phyloP scores from a whole-genome alignment of 2,113 vertebrate species.

The Psammodynastes pulverulentus region DNA sequence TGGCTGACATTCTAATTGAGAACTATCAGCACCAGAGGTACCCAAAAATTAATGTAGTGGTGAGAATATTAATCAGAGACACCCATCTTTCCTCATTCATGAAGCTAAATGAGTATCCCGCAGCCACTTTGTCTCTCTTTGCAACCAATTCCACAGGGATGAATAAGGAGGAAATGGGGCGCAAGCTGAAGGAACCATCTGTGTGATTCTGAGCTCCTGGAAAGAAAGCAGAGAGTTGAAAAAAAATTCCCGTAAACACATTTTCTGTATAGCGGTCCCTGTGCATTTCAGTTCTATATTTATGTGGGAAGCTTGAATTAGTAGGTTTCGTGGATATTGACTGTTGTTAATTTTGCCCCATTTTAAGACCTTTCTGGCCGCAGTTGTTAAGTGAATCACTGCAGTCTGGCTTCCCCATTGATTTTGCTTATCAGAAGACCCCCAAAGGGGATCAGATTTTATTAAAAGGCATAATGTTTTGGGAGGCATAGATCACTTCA shows the following conservation, averaged over 20 bases:
- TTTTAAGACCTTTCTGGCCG: no score
- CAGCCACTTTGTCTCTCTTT: neutral
- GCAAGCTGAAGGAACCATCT: neutral
- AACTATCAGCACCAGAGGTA: neutral
- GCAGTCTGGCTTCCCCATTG: no score
- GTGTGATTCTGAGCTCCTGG: neutral
- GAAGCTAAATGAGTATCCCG: neutral
- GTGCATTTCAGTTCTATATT: neutral
- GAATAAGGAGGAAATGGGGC: neutral
- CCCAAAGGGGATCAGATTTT: neutral
- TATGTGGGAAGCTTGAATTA: no score
- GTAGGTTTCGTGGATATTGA: no score
- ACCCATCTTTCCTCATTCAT: neutral
- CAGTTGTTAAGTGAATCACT: no score
- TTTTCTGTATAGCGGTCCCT: neutral
- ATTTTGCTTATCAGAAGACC: no score
- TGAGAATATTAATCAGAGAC: neutral
- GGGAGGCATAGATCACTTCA: neutral
- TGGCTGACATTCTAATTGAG: constrained; percentile 22
- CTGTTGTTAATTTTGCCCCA: no score
- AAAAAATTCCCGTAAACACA: neutral
- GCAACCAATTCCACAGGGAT: neutral
- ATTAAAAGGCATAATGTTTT: neutral
- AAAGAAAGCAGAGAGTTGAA: neutral
- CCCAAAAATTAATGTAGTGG: neutral